These are phyloP conservation scores for Branchipolynoe longqiensis DNA, from an alignment of 2,888 invertebrate genomes.

Conservation along the genomic window DNA sequence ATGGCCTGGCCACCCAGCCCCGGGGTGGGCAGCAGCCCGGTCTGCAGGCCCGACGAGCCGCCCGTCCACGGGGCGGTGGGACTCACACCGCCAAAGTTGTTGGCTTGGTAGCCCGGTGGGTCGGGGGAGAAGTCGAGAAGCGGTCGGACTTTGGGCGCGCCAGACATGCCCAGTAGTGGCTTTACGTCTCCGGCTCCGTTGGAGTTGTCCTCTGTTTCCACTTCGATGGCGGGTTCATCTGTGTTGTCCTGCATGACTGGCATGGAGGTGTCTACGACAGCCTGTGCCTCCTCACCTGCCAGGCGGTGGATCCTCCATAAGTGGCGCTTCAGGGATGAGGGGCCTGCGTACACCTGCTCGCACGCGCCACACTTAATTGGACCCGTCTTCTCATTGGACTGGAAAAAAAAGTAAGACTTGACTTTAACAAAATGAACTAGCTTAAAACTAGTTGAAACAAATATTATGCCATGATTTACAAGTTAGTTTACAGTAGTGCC, in stretches of 20 bases:
- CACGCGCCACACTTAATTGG: constrained; percentile 1
- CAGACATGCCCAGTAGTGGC: constrained; percentile 2
- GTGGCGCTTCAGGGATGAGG: constrained; percentile 43
- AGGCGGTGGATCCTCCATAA: constrained; percentile 44
- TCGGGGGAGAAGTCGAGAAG: constrained; percentile 31
- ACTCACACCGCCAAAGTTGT: background rate
- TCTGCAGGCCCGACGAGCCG: background rate
- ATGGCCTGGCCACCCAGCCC: background rate
- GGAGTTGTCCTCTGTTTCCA: background rate
- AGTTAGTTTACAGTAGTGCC: no score
- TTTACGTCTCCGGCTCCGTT: background rate
- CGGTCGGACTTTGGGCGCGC: constrained; percentile 19
- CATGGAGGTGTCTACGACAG: background rate
- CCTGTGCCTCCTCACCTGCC: constrained; percentile 30
- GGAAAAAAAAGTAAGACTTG: no score
- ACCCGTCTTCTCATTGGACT: background rate
- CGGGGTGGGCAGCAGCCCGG: constrained; percentile 32
- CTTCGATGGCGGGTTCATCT: background rate
- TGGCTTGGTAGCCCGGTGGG: constrained; percentile 24
- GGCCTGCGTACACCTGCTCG: constrained; percentile 18
- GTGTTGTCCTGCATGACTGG: background rate
- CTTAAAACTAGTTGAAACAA: no score
- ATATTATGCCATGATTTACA: no score
- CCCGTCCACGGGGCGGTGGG: background rate
- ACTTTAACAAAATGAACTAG: no score